phyloP scores from a whole-genome alignment of 30 jellyfish, hydroid and myxozoan species.

The Turritopsis dohrnii region DNA sequence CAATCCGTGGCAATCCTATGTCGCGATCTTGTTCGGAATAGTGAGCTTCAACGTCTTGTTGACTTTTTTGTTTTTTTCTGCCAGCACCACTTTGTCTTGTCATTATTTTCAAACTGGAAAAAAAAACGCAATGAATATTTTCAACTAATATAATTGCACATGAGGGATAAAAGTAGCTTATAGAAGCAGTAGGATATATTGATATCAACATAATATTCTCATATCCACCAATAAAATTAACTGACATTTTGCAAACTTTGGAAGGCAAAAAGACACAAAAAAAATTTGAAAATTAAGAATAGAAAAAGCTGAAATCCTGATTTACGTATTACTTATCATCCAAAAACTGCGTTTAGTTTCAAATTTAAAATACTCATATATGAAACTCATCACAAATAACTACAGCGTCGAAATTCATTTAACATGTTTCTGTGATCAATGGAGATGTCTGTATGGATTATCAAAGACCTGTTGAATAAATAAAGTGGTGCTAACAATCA shows the following conservation, averaged over 20 bases:
- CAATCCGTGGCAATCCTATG: conserved; percentile 54
- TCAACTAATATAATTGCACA: not conserved
- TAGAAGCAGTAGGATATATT: not conserved
- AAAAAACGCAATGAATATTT: not conserved
- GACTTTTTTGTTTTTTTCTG: not conserved
- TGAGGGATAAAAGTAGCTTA: not conserved
- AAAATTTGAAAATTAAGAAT: too few species aligned
- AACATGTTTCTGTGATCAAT: not conserved
- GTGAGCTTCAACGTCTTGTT: not conserved
- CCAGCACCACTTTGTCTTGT: not conserved
- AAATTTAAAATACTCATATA: too few species aligned
- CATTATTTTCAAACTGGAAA: not conserved
- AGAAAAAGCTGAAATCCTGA: too few species aligned
- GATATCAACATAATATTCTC: too few species aligned
- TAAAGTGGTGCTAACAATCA: not conserved
- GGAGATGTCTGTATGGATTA: not conserved
- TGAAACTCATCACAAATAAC: too few species aligned
- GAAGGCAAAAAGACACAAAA: too few species aligned
- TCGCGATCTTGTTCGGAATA: conserved; percentile 19
- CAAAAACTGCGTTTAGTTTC: too few species aligned
- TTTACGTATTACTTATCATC: too few species aligned
- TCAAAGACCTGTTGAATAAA: not conserved
- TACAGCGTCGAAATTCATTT: too few species aligned
- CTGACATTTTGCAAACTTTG: too few species aligned
- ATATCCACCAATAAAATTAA: too few species aligned